These are phyloP conservation scores for Caenorhabditis drosophilae DNA, from an alignment of 2,888 invertebrate genomes.

Conservation along the genomic window DNA sequence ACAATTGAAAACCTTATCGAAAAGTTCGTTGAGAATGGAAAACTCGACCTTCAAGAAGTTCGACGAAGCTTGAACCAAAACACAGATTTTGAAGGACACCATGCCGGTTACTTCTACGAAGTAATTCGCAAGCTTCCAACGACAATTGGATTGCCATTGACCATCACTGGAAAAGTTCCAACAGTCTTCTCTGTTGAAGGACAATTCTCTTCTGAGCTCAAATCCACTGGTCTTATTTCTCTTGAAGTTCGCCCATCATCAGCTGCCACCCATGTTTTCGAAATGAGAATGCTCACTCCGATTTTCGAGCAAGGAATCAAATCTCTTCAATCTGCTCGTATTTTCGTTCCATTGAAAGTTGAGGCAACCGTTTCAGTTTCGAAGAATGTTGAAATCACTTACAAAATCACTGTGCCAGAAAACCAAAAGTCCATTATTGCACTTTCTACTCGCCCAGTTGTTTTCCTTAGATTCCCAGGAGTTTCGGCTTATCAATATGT, in stretches of 20 bases:
- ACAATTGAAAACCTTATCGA: conserved; percentile 35
- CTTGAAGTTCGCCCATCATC: conserved; percentile 42
- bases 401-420: conserved; percentile 36
- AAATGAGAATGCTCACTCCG: conserved; percentile 52
- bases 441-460: conserved; percentile 48
- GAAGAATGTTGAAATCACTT: conserved; percentile 9
- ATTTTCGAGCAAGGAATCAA: conserved; percentile 57
- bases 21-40: conserved; percentile 35
- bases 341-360: conserved; percentile 55
- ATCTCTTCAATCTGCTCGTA: conserved; percentile 43
- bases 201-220: conserved; percentile 22
- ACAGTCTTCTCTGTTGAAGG: conserved; percentile 42
- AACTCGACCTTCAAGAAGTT: conserved; percentile 19
- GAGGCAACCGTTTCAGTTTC: conserved; percentile 22
- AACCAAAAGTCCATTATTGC: conserved; percentile 42
- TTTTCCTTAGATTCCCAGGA: conserved; percentile 48
- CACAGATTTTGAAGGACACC: background rate
- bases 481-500: conserved; percentile 24
- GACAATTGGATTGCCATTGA: conserved; percentile 57
- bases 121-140: conserved; percentile 53
- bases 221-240: conserved; percentile 22
- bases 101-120: conserved; percentile 11
- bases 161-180: conserved; percentile 45
- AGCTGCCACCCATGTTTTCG: conserved; percentile 44
- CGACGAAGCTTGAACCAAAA: background rate